These are phyloP conservation scores for Drosophila quasianomalipes DNA, from an alignment of 2,888 invertebrate species.

Conservation along the genomic window DNA sequence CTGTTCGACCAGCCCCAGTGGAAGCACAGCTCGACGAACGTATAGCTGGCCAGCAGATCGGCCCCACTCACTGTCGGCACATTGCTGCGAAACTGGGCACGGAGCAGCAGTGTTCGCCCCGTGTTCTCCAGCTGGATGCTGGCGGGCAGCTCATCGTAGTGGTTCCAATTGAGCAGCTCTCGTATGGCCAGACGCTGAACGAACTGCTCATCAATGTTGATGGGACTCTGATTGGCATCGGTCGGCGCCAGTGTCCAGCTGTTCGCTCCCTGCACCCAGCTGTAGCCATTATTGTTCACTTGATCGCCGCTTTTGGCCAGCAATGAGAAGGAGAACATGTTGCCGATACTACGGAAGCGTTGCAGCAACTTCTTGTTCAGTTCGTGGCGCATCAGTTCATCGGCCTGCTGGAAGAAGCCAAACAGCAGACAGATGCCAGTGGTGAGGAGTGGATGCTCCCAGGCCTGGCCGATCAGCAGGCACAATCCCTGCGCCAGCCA, in stretches of 20 bases:
- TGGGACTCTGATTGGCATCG: slow-evolving; percentile 85
- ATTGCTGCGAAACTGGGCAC: slow-evolving; percentile 78
- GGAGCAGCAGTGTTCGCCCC: slow-evolving; percentile 85
- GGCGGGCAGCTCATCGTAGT: slow-evolving; percentile 86
- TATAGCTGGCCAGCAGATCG: slow-evolving; percentile 86
- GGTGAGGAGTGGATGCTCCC: slow-evolving; percentile 73
- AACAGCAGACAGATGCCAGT: slow-evolving; percentile 67
- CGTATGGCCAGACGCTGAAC: slow-evolving; percentile 78
- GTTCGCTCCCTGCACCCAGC: slow-evolving; percentile 80
- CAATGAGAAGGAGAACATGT: slow-evolving; percentile 5
- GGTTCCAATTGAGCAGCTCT: slow-evolving; percentile 86
- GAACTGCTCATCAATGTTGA: slow-evolving; percentile 84
- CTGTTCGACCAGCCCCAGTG: slow-evolving; percentile 87
- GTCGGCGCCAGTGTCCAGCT: slow-evolving; percentile 82
- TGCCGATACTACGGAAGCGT: slow-evolving; percentile 16
- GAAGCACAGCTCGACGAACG: slow-evolving; percentile 87
- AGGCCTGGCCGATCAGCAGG: slow-evolving; percentile 57
- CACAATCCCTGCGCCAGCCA: slow-evolving; percentile 52
- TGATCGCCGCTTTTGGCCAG: not conserved
- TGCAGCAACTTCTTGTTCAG: slow-evolving; percentile 12
- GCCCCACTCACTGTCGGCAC: slow-evolving; percentile 86
- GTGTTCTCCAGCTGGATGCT: slow-evolving; percentile 86
- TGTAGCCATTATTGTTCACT: slow-evolving; percentile 10
- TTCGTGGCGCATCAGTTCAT: slow-evolving; percentile 45
- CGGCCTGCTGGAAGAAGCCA: slow-evolving; percentile 61